Conservation (phyloP, 2,113 vertebrate genomes). For the Ia io region DNA sequence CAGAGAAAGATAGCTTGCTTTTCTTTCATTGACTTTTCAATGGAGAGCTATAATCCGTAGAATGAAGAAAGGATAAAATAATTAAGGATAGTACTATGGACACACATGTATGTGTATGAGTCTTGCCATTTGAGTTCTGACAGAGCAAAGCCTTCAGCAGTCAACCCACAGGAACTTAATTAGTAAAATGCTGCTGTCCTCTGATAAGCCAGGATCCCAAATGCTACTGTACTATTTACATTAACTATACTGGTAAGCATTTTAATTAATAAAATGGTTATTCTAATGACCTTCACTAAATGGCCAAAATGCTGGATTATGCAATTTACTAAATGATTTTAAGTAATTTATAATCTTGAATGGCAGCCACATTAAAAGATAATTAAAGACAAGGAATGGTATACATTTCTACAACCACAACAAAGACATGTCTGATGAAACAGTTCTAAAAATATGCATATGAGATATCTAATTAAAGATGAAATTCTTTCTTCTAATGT, state of each 20-base stretch:
- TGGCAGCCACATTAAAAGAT: not conserved
- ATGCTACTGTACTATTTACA: not conserved
- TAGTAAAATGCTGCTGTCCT: conserved; percentile 62
- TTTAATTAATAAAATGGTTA: conserved; percentile 47
- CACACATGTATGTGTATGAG: conserved; percentile 39
- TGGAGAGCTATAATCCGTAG: conserved; percentile 32
- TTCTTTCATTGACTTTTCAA: not conserved
- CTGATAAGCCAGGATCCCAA: conserved; percentile 60
- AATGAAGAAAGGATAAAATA: not conserved
- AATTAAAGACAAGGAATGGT: conserved; percentile 26
- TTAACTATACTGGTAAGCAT: not conserved
- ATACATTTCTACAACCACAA: conserved; percentile 3
- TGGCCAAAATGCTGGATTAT: not conserved
- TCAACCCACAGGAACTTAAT: conserved; percentile 61
- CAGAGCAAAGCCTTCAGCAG: conserved; percentile 48
- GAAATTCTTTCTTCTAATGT: not conserved
- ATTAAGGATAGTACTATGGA: conserved; percentile 17
- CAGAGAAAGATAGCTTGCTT: not conserved
- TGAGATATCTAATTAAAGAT: not conserved
- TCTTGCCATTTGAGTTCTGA: conserved; percentile 62
- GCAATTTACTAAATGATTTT: conserved; percentile 38
- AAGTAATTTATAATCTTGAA: not conserved
- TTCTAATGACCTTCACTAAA: conserved; percentile 4
- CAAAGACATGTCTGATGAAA: not conserved
- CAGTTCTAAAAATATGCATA: not conserved